Evolutionary conservation across 1,140 invertebrate species (phyloP), one percentile per base, ranked within the genome.

Genomic region (Listronotus bonariensis): DNA sequence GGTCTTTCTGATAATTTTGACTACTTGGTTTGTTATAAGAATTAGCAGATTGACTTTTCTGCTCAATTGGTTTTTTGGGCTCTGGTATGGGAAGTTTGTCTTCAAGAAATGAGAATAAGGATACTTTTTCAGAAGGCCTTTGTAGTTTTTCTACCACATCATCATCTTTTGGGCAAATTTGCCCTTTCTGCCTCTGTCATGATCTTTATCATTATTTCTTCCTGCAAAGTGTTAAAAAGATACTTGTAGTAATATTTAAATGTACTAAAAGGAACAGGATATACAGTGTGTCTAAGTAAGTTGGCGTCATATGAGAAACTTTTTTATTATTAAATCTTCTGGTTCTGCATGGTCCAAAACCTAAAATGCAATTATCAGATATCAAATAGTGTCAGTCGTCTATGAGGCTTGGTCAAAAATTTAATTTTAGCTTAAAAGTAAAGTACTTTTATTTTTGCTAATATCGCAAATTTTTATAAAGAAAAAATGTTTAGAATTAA

Each of bases 31-130:
- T 14, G 41, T 36, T 66, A 49, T 49, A 45, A n/a, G 57, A 61
- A 42, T 45, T 57, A 10, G 8, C 11, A 34, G 26, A 52, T 52
- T 38, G 36, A 58, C 40, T 31, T 15, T 45, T 61, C n/a, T 15
- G 15, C 4, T 20, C 17, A 14, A 14, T 15, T 6, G 31, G 26
- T 38, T 49, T 60, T n/a, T 60, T 60, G 3, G 54, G 54, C 46
- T 72, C 63, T 51, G 53, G 83, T 60, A 85, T 80, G 46, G 89
- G 89, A 18, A 95, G 80, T 81, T 92, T 92, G 69, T 91, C 88
- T 76, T 92, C 91, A 5, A 95, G 81, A 75, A 93, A 96, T 78
- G 93, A 92, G 80, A 95, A 95, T 1, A 95, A 78, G 0, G 91
- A 93, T 0, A 93, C 87, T 77, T 90, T 92, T 15, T 89, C 91